phyloP scores from a whole-genome alignment of 2,113 vertebrate genomes.

The Calyptomena viridis region DNA sequence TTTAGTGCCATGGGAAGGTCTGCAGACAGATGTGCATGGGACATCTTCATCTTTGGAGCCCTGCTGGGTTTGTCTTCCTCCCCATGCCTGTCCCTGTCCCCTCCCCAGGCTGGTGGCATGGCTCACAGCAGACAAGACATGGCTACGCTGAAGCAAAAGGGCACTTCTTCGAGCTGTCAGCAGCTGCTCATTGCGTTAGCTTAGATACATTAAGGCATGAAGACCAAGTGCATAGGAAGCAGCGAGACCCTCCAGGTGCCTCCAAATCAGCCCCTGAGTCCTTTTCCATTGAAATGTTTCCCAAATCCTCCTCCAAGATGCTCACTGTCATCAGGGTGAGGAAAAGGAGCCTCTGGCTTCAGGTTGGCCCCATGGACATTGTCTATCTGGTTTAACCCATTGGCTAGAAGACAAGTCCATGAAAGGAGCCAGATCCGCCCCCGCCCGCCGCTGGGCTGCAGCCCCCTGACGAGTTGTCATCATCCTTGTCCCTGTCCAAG shows the following conservation, averaged over 20 bases:
- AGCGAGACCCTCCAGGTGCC: not conserved
- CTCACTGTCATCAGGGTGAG: not conserved
- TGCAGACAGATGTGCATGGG: not conserved
- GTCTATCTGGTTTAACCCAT: not conserved
- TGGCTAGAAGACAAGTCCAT: constrained; percentile 77
- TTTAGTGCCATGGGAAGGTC: fast-evolving
- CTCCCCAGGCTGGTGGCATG: not conserved
- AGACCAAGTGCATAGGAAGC: constrained; percentile 58
- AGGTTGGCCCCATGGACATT: not conserved
- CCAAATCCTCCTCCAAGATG: not conserved
- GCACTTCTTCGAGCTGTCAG: not conserved
- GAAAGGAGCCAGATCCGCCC: constrained; percentile 66
- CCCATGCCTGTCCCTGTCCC: fast-evolving
- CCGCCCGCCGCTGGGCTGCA: constrained; percentile 66
- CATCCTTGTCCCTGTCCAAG: constrained; percentile 78
- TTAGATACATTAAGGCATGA: constrained; percentile 58
- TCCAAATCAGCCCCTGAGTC: not conserved
- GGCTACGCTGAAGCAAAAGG: constrained; percentile 34
- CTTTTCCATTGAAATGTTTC: not conserved
- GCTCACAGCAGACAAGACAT: not conserved
- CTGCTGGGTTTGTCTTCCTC: fast-evolving
- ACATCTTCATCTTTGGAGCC: not conserved
- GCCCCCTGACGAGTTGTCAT: constrained; percentile 70
- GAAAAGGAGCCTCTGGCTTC: not conserved
- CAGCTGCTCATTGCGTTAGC: not conserved